Evolutionary conservation across 2,797 vertebrate species (phyloP).

Genomic region (Spatula versicolor): DNA sequence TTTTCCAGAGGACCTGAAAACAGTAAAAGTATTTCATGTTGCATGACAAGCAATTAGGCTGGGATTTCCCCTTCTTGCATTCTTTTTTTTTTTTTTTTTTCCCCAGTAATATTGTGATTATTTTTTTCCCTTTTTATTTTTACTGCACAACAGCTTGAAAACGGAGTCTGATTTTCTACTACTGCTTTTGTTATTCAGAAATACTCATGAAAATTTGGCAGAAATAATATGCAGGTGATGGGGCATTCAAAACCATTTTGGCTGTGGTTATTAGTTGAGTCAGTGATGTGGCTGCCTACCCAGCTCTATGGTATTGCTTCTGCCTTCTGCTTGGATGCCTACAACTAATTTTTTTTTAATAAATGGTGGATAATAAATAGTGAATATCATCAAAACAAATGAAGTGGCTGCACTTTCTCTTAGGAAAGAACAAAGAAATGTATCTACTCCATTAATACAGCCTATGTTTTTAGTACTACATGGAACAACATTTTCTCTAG

Average conservation of each 20-base stretch:
- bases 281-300: not conserved
- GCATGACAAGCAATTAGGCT: not conserved
- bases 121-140: not conserved
- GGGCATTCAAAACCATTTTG: not conserved
- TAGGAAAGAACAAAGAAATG: not conserved
- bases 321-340: not conserved
- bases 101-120: not conserved
- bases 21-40: conserved; percentile 16
- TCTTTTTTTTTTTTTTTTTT: not conserved
- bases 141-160: not conserved
- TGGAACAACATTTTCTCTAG: not conserved
- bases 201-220: not conserved
- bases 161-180: not conserved
- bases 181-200: not conserved
- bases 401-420: not conserved
- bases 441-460: not conserved
- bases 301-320: not conserved
- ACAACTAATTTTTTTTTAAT: not conserved
- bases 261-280: accelerated
- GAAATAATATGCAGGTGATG: not conserved
- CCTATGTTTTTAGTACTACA: not conserved
- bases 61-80: not conserved
- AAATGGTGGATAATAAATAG: not conserved
- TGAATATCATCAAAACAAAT: not conserved
- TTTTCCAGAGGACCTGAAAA: not conserved